Evolutionary conservation across 1,140 invertebrate species (phyloP), one percentile per base, ranked within the genome.

Genomic region (Drosophila nebulosa): DNA sequence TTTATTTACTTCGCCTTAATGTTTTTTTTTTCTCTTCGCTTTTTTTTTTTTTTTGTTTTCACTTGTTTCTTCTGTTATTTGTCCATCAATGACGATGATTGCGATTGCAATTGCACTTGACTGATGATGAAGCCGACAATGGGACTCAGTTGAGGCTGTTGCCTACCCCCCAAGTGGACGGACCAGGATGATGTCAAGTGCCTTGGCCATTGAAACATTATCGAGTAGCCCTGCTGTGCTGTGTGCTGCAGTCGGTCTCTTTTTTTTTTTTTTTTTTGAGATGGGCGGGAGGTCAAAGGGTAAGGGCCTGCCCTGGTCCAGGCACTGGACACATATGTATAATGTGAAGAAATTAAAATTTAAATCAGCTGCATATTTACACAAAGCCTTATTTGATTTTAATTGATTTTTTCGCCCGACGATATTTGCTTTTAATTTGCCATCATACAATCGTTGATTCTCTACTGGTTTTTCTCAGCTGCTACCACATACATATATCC

Each of bases 351-450:
- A 85, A 85, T 81, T 46, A 46, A 69, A 78, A 72, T 86, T 85
- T 81, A 86, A 85, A 81, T 86, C 81, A 86, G 74, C 78, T 74
- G 74, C 70, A 78, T 85, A 86, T 85, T 85, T 85, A 85, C 78
- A 76, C 78, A 85, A 85, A 86, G 81, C 83, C 76, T 85, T 85
- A 86, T 85, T 85, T 85, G 83, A 86, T 85, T 85, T 85, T 85
- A 86, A 85, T 85, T 85, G 81, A 85, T 85, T 85, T 85, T 81
- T 80, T 79, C 36, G 64, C 55, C 22, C 62, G 42, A 55, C 71
- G 71, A 66, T 85, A 85, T 85, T 85, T 85, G 81, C 70, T 85
- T 85, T 85, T 85, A 86, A 85, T 85, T 85, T 85, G 59, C 69
- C 78, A 74, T 59, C 61, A 64, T 64, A 57, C n/a, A 16, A 24